phyloP scores from a whole-genome alignment of 2,113 vertebrate species.

The Crotalus viridis region DNA sequence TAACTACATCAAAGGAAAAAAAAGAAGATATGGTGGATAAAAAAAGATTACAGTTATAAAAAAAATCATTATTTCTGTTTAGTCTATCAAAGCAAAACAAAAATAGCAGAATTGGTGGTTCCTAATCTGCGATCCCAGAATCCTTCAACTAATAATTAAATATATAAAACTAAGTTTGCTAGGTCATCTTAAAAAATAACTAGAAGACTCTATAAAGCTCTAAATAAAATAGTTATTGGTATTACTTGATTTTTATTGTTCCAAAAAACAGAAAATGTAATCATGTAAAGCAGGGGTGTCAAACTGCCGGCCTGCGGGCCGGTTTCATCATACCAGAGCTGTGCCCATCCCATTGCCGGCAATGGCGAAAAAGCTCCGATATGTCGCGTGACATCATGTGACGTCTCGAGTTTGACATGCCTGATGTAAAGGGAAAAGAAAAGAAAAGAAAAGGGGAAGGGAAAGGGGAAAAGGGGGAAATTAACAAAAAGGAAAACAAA shows the following conservation, averaged over 20 bases:
- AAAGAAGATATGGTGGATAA: not conserved
- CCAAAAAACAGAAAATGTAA: not conserved
- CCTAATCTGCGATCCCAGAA: too few species aligned
- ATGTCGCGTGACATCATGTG: too few species aligned
- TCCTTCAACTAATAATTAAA: not conserved
- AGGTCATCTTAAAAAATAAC: not conserved
- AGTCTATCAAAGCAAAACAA: too few species aligned
- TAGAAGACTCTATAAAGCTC: not conserved
- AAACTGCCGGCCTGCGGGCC: too few species aligned
- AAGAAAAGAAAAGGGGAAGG: not conserved
- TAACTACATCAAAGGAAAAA: not conserved
- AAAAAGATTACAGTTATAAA: not conserved
- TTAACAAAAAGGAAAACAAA: not conserved
- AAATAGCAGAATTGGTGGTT: too few species aligned
- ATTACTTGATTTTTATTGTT: not conserved
- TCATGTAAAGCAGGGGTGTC: not conserved
- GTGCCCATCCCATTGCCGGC: too few species aligned
- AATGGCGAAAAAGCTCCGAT: too few species aligned
- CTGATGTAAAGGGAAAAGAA: not conserved
- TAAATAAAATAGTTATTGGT: not conserved
- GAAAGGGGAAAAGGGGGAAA: not conserved
- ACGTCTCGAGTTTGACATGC: not conserved
- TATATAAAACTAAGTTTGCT: not conserved
- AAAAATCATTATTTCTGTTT: not conserved
- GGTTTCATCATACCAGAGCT: too few species aligned